Evolutionary conservation across 2,113 vertebrate species (phyloP).

Genomic region (Bos indicus): DNA sequence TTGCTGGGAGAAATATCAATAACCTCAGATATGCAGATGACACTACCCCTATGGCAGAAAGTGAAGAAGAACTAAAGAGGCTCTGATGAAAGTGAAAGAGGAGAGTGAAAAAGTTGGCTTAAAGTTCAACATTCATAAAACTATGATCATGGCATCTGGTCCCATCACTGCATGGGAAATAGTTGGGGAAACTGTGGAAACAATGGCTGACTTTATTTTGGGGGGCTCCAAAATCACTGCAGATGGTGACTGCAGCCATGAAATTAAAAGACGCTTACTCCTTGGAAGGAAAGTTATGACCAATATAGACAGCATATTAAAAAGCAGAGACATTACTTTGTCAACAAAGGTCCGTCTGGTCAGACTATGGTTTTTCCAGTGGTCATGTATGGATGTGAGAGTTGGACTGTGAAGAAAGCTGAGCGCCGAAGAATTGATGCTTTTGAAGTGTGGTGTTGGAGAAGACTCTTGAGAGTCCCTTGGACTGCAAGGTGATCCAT

Average conservation of each 20-base stretch:
- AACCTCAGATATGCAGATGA: neutral
- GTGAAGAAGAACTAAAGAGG: neutral
- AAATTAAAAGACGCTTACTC: neutral
- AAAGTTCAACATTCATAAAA: neutral
- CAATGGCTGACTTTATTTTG: neutral
- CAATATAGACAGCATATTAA: neutral
- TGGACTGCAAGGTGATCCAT: neutral
- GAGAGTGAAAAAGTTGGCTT: neutral
- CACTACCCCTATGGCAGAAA: neutral
- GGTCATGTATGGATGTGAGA: neutral
- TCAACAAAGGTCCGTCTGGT: neutral
- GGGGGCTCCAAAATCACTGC: neutral
- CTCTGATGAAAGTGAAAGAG: neutral
- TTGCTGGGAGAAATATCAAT: neutral
- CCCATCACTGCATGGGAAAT: neutral
- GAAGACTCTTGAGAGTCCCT: neutral
- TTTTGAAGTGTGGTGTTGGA: neutral
- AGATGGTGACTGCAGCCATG: neutral
- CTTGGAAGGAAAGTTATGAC: neutral
- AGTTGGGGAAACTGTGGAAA: neutral
- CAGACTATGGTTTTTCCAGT: neutral
- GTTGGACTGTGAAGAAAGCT: neutral
- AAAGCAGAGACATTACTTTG: neutral
- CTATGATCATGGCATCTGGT: neutral
- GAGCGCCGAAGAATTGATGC: rapidly evolving